These are phyloP conservation scores for Halisarca cf. caerulea DNA, from an alignment of 37 sponge, comb jelly and placozoan genomes.

Conservation along the genomic window DNA sequence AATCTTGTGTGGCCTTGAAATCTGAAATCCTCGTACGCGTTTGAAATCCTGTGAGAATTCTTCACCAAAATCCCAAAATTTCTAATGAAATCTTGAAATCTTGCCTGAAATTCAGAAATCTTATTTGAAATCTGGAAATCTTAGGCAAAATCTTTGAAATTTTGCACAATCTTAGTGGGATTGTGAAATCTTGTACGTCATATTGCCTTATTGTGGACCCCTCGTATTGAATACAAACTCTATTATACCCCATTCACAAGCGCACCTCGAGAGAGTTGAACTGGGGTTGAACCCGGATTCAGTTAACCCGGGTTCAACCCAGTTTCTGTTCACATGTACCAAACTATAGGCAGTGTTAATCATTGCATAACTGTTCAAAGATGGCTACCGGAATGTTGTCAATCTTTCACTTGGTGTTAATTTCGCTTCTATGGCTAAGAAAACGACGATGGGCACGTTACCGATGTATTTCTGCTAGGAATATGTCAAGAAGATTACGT, in stretches of 20 bases:
- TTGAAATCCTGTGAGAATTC: no score
- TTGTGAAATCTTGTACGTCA: no score
- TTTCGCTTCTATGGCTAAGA: neutral
- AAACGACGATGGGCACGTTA: neutral
- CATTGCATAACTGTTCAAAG: neutral
- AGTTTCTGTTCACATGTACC: neutral
- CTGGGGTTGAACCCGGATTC: neutral
- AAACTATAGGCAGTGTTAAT: neutral
- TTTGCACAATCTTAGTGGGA: no score
- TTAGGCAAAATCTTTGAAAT: no score
- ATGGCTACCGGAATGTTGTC: neutral
- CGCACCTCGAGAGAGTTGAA: neutral
- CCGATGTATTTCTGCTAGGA: neutral
- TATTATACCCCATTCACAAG: constrained; percentile 8
- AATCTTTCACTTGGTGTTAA: neutral
- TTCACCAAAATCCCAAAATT: no score
- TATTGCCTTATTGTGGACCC: no score
- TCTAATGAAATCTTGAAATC: no score
- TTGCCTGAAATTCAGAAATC: no score
- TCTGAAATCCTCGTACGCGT: no score
- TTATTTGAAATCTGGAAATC: no score
- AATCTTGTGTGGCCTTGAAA: no score
- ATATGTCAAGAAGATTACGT: neutral
- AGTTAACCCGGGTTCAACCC: neutral
- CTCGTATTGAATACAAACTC: no score